Percentiles rank a stretch among this genome's conserved stretches.
Evolutionary conservation across 2,888 invertebrate species (phyloP).

Genomic region (Cosmopolites sordidus): DNA sequence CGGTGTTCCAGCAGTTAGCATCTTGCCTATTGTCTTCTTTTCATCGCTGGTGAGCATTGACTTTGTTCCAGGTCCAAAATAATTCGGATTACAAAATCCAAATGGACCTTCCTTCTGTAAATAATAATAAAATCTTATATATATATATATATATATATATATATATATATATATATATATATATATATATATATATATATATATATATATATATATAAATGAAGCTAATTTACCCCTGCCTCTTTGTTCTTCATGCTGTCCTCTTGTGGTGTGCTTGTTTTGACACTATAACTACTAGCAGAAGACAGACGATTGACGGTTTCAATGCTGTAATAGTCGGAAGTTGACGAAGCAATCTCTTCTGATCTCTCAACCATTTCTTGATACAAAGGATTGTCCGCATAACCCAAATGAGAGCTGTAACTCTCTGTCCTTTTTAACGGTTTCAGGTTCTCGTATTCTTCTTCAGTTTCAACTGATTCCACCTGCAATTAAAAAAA

Average conservation of each 20-base stretch:
- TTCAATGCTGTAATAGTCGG: conserved; percentile 74
- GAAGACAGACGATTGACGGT: conserved; percentile 57
- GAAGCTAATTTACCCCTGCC: conserved; percentile 18
- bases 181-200: too few relatives aligned
- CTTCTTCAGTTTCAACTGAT: conserved; percentile 9
- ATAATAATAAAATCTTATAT: too few relatives aligned
- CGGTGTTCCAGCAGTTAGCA: conserved; percentile 28
- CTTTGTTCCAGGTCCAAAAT: conserved; percentile 60
- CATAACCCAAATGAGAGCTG: conserved; percentile 53
- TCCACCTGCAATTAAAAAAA: conserved; percentile 5
- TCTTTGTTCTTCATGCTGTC: conserved; percentile 39
- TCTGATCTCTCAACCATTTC: conserved; percentile 55
- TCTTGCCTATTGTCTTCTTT: conserved; percentile 32
- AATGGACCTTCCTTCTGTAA: conserved; percentile 51
- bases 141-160: too few relatives aligned
- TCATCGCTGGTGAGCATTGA: conserved; percentile 36
- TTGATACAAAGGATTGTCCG: conserved; percentile 51
- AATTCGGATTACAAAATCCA: conserved; percentile 74
- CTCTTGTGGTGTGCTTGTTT: conserved; percentile 45
- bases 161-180: too few relatives aligned
- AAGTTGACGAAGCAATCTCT: conserved; percentile 61
- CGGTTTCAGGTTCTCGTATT: conserved; percentile 54
- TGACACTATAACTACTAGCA: conserved; percentile 49
- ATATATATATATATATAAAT: too few relatives aligned
- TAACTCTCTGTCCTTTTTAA: conserved; percentile 53